Percentiles rank a stretch among this genome's conserved stretches.
Evolutionary conservation across 2,113 vertebrate species (phyloP).

Genomic region (Antechinus flavipes): DNA sequence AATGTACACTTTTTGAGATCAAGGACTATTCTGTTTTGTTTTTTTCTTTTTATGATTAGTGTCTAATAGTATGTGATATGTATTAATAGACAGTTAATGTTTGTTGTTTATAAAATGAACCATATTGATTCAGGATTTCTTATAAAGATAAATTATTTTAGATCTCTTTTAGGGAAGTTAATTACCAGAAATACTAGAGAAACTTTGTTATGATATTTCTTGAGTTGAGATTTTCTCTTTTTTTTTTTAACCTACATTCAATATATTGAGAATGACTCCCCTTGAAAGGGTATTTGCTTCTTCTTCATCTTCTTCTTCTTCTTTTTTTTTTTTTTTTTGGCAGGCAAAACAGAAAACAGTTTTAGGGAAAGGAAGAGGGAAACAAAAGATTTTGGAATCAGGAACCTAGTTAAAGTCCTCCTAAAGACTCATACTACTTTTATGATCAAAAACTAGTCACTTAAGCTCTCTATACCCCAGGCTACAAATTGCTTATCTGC

Average conservation of each 20-base stretch:
- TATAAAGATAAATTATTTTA: neutral
- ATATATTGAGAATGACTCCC: too few species aligned
- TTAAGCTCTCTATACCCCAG: neutral
- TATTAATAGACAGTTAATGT: neutral
- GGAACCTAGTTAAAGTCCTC: neutral
- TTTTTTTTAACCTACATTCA: too few species aligned
- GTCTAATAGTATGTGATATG: neutral
- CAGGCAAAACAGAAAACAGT: too few species aligned
- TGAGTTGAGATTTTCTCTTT: neutral
- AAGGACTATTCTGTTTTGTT: neutral
- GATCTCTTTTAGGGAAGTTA: neutral
- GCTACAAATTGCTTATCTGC: neutral
- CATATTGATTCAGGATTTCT: neutral
- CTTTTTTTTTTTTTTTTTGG: too few species aligned
- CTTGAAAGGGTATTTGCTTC: too few species aligned
- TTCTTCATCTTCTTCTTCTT: too few species aligned
- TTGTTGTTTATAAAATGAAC: constrained; percentile 16
- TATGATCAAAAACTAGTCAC: neutral
- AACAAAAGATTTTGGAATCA: neutral
- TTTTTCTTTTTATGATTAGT: neutral
- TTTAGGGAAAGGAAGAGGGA: too few species aligned
- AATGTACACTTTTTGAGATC: neutral
- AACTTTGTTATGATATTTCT: too few species aligned
- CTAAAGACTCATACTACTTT: neutral
- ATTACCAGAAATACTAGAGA: neutral